These are phyloP conservation scores for Napeogenes sylphis DNA, from an alignment of 2,888 invertebrate genomes.

Conservation along the genomic window DNA sequence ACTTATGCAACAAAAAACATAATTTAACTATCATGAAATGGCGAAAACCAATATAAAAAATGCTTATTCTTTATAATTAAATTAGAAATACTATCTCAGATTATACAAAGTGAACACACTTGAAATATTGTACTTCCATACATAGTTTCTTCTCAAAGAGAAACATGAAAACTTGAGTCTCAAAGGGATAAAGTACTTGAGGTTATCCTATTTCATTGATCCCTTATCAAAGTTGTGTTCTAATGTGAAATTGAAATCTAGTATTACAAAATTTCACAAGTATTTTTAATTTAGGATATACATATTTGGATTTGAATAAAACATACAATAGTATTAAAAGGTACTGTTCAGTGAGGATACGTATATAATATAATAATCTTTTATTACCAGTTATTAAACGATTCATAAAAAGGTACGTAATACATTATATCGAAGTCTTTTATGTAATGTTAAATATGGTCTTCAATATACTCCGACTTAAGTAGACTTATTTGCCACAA, in stretches of 20 bases:
- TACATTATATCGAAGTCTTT: too few relatives aligned
- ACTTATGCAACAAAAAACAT: not conserved
- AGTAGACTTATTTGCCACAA: conserved; percentile 1
- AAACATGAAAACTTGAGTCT: conserved; percentile 2
- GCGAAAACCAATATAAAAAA: not conserved
- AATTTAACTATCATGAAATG: not conserved
- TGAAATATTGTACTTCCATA: conserved; percentile 5
- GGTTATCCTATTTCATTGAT: conserved; percentile 8
- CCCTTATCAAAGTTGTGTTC: not conserved
- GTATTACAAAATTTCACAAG: too few relatives aligned
- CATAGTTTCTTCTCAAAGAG: conserved; percentile 10
- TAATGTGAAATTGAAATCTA: not conserved
- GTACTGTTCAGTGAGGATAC: too few relatives aligned
- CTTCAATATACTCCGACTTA: not conserved
- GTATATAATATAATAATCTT: too few relatives aligned
- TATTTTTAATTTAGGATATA: not conserved
- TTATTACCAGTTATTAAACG: too few relatives aligned
- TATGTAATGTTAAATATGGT: too few relatives aligned
- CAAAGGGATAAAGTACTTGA: conserved; percentile 6
- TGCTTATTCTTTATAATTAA: not conserved
- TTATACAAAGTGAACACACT: conserved; percentile 1
- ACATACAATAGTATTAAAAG: not conserved
- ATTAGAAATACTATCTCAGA: not conserved
- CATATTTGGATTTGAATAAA: not conserved
- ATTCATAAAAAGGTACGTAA: too few relatives aligned